A percentile compares a stretch with the other conserved stretches of the same genome.
These are phyloP conservation scores for Trachymyrmex cornetzi DNA, from an alignment of 1,140 invertebrate species.

Conservation along the genomic window DNA sequence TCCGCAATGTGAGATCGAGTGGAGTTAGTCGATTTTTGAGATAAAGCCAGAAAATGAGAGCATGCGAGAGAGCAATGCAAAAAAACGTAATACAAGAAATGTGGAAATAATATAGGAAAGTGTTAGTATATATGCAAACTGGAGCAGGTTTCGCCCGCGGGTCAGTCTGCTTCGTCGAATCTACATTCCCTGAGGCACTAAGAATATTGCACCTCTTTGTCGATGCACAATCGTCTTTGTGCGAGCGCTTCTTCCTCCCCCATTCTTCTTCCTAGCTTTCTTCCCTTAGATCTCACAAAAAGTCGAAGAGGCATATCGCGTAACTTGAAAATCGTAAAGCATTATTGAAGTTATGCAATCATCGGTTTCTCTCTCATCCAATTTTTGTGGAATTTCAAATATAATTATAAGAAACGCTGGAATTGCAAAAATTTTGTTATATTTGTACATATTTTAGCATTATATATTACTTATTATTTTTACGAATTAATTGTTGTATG, in stretches of 20 bases:
- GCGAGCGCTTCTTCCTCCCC: slow-evolving; percentile 9
- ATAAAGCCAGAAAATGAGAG: neutral
- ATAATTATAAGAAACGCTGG: too few species aligned
- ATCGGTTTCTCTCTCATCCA: neutral
- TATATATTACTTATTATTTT: neutral
- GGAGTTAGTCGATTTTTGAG: neutral
- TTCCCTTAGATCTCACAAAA: slow-evolving; percentile 27
- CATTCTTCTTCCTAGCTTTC: neutral
- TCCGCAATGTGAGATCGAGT: neutral
- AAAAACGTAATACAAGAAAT: slow-evolving; percentile 36
- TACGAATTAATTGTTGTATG: neutral
- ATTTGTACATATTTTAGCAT: neutral
- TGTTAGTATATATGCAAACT: slow-evolving; percentile 14
- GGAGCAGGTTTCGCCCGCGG: slow-evolving; percentile 33
- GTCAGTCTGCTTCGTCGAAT: slow-evolving; percentile 61
- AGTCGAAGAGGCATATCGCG: neutral
- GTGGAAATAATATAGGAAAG: slow-evolving; percentile 41
- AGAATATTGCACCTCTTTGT: slow-evolving; percentile 65
- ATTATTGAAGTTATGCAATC: slow-evolving; percentile 32
- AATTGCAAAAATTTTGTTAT: neutral
- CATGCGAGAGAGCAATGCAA: neutral
- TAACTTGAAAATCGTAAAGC: slow-evolving; percentile 19
- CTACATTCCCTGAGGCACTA: slow-evolving; percentile 60
- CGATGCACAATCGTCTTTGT: slow-evolving; percentile 59
- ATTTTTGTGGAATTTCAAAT: neutral